phyloP scores from a whole-genome alignment of 1,140 invertebrate genomes.

The Drosophila pandora region DNA sequence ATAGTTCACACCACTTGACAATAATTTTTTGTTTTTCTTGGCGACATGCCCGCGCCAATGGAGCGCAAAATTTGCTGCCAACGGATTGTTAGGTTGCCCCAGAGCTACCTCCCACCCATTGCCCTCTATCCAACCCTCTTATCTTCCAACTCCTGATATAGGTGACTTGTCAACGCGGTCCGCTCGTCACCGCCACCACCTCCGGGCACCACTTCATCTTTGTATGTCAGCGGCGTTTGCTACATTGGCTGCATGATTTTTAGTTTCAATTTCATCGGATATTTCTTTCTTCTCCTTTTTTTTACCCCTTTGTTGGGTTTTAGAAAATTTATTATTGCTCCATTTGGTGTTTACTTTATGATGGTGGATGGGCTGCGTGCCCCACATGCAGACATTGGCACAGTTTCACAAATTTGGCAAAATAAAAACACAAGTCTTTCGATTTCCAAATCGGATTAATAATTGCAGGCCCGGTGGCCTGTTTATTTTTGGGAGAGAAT shows the following conservation, averaged over 20 bases:
- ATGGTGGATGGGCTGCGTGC: conserved; percentile 10
- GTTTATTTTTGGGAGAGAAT: conserved; percentile 4
- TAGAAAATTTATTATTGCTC: conserved; percentile 55
- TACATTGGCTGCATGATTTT: conserved; percentile 74
- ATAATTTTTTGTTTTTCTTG: conserved; percentile 37
- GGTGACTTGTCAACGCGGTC: conserved; percentile 63
- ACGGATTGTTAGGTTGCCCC: conserved; percentile 26
- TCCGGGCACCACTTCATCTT: conserved; percentile 23
- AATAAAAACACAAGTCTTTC: conserved; percentile 17
- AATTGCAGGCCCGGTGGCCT: conserved; percentile 16
- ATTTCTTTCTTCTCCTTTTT: conserved; percentile 18
- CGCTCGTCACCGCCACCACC: conserved; percentile 24
- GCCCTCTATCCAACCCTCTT: not conserved
- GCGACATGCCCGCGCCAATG: conserved; percentile 36
- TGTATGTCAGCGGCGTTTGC: conserved; percentile 74
- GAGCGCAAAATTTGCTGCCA: conserved; percentile 48
- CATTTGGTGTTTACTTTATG: conserved; percentile 30
- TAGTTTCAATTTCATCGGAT: conserved; percentile 49
- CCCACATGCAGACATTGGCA: conserved; percentile 44
- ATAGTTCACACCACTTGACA: conserved; percentile 54
- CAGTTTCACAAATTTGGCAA: conserved; percentile 24
- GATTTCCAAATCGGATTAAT: conserved; percentile 35
- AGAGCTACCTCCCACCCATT: not conserved
- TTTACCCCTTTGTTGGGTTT: not conserved
- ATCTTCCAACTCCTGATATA: not conserved